Conservation (phyloP, 2,888 invertebrate species). For the Dynastes hyllus region DNA sequence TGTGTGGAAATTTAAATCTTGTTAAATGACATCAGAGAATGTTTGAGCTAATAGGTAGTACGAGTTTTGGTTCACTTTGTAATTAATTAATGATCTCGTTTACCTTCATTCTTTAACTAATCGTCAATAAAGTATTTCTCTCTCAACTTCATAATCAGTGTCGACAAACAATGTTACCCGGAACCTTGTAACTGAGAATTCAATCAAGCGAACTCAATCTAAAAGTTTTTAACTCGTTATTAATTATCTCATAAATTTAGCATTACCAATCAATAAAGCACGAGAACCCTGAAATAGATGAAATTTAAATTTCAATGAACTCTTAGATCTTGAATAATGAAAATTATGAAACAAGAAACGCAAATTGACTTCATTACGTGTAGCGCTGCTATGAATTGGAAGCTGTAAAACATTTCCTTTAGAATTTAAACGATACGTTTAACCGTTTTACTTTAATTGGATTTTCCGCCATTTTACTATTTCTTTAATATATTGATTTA, state of each 20-base stretch:
- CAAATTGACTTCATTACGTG: conserved; percentile 23
- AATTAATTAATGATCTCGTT: too few relatives aligned
- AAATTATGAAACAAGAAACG: conserved; percentile 29
- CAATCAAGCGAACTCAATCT: background rate
- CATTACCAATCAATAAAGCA: conserved; percentile 8
- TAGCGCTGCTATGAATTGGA: conserved; percentile 19
- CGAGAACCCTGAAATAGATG: conserved; percentile 4
- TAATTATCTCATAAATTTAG: background rate
- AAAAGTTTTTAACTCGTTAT: background rate
- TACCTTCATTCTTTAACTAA: too few relatives aligned
- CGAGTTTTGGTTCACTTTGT: too few relatives aligned
- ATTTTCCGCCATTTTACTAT: conserved; percentile 28
- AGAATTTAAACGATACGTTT: conserved; percentile 25
- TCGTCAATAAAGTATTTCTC: too few relatives aligned
- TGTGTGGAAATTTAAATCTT: too few relatives aligned
- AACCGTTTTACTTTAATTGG: conserved; percentile 41
- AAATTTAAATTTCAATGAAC: conserved; percentile 21
- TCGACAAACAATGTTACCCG: too few relatives aligned
- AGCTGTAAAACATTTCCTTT: conserved; percentile 15
- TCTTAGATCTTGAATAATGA: conserved; percentile 21
- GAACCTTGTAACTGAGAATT: background rate
- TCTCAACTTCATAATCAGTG: too few relatives aligned
- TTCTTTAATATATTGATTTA: conserved; percentile 46
- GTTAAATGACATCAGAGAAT: too few relatives aligned
- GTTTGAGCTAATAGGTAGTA: too few relatives aligned